These are phyloP conservation scores for Argyresthia goedartella DNA, from an alignment of 2,888 invertebrate genomes.

Conservation along the genomic window DNA sequence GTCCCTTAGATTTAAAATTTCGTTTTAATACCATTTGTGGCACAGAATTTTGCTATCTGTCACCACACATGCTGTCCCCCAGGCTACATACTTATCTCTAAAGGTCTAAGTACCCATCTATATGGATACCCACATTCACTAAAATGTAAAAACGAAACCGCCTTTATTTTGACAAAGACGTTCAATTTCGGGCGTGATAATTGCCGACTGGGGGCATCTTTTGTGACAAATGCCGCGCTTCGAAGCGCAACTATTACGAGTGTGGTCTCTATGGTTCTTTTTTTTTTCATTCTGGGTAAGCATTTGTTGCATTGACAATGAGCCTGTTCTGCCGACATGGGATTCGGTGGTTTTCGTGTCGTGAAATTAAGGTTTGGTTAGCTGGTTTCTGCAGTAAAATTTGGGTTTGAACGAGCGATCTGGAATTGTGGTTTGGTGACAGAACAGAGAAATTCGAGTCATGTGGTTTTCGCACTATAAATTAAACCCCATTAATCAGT, in stretches of 20 bases:
- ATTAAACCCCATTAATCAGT: too few relatives aligned
- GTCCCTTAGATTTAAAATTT: too few relatives aligned
- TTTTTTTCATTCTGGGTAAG: slow-evolving; percentile 25
- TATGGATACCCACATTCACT: slow-evolving; percentile 8
- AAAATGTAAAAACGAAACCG: slow-evolving; percentile 11
- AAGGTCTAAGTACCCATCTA: background rate
- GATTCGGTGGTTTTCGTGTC: background rate
- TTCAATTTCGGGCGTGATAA: slow-evolving; percentile 58
- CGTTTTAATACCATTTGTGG: background rate
- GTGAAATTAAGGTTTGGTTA: slow-evolving; percentile 6
- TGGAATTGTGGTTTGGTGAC: too few relatives aligned
- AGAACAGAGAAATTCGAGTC: too few relatives aligned
- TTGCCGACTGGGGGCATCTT: slow-evolving; percentile 36
- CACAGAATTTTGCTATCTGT: background rate
- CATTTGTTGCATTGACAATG: slow-evolving; percentile 4
- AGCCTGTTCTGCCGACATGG: background rate
- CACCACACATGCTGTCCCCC: too few relatives aligned
- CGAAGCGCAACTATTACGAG: slow-evolving; percentile 42
- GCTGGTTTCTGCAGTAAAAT: too few relatives aligned
- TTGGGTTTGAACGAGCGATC: too few relatives aligned
- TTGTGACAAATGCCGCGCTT: slow-evolving; percentile 62
- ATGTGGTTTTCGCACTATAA: too few relatives aligned
- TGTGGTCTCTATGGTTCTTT: slow-evolving; percentile 24
- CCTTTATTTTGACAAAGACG: slow-evolving; percentile 50
- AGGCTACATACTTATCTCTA: too few relatives aligned